These are phyloP conservation scores for Megaceryle torquata DNA, from an alignment of 2,113 vertebrate genomes.

Conservation along the genomic window DNA sequence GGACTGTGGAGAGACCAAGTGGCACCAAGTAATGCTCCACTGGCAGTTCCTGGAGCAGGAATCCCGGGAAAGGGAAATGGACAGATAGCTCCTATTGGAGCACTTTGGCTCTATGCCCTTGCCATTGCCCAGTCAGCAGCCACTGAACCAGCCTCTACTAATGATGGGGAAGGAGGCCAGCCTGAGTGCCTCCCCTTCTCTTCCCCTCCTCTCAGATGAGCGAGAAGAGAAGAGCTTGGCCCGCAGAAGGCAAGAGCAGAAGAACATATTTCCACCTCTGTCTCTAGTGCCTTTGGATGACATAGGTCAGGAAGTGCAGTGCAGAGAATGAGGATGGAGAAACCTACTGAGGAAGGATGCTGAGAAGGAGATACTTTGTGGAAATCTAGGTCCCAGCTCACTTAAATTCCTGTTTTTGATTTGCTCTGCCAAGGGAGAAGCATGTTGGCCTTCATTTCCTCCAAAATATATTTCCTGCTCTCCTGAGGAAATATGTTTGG, in stretches of 20 bases:
- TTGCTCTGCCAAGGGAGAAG: constrained; percentile 45
- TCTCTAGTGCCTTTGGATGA: not conserved
- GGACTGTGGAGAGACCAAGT: constrained; percentile 30
- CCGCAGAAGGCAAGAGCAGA: not conserved
- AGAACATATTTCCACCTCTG: not conserved
- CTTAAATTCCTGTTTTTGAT: constrained; percentile 26
- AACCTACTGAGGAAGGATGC: constrained; percentile 6
- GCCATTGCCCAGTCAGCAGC: not conserved
- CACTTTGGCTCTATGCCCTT: constrained; percentile 16
- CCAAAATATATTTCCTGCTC: constrained; percentile 10
- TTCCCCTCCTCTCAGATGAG: not conserved
- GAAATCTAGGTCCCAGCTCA: constrained; percentile 26
- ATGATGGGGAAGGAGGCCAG: not conserved
- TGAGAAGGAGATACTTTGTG: not conserved
- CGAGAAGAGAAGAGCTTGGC: not conserved
- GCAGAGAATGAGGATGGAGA: not conserved
- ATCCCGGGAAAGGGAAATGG: constrained; percentile 15
- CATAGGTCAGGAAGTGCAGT: constrained; percentile 3
- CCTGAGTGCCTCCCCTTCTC: not conserved
- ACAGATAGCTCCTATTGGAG: constrained; percentile 32
- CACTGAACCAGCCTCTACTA: not conserved
- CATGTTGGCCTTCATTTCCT: constrained; percentile 39
- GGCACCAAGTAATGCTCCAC: constrained; percentile 15
- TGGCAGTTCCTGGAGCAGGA: constrained; percentile 35
- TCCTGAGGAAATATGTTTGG: constrained; percentile 42